Conservation (phyloP, 1,140 invertebrate genomes). For the Halictus rubicundus region DNA sequence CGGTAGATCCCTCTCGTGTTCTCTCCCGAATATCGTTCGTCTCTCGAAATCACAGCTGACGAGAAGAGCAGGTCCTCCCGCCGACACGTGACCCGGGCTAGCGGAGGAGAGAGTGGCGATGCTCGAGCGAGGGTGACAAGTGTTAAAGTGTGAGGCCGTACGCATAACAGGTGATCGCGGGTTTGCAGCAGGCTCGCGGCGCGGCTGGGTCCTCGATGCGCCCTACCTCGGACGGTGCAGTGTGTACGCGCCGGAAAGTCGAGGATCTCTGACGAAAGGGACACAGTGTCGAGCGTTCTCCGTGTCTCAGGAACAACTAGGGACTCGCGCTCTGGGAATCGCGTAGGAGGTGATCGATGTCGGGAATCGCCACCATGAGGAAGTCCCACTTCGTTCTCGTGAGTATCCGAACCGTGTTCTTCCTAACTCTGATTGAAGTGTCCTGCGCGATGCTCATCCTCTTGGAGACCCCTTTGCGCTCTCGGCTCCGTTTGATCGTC, state of each 20-base stretch:
- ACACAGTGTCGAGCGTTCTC: slow-evolving; percentile 1
- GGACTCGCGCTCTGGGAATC: neutral
- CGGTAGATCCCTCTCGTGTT: no score
- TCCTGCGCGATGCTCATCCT: neutral
- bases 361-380: slow-evolving; percentile 51
- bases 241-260: slow-evolving; percentile 53
- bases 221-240: slow-evolving; percentile 39
- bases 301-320: neutral
- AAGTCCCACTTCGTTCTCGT: slow-evolving; percentile 55
- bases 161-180: neutral
- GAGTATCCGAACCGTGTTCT: slow-evolving; percentile 32
- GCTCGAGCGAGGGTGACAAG: slow-evolving; percentile 51
- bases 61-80: no score
- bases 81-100: no score
- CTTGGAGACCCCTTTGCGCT: neutral
- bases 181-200: slow-evolving; percentile 15
- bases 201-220: slow-evolving; percentile 53
- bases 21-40: no score
- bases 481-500: slow-evolving; percentile 25
- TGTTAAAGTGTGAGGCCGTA: slow-evolving; percentile 28
- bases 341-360: neutral
- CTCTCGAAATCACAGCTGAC: no score
- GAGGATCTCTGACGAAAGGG: slow-evolving; percentile 58
- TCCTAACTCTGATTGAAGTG: neutral
- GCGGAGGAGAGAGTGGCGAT: slow-evolving; percentile 25